Evolutionary conservation across 1,140 invertebrate genomes (phyloP).

Genomic region (Cotesia vestalis): DNA sequence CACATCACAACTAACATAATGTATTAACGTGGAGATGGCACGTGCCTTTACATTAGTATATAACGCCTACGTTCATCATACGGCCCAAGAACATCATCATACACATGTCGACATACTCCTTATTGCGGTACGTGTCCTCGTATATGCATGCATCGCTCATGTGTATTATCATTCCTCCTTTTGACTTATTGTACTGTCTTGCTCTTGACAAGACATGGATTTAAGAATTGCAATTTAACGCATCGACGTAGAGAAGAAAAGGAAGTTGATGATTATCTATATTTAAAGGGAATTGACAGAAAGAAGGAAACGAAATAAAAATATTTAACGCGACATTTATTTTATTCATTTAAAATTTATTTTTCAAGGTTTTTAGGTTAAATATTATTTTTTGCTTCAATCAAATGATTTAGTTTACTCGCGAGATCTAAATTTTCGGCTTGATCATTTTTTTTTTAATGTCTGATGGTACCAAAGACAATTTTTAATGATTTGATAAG

Average conservation of each 20-base stretch:
- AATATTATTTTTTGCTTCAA: no score
- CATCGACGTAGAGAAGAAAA: slow-evolving; percentile 53
- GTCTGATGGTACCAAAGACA: no score
- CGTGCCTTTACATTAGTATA: slow-evolving; percentile 48
- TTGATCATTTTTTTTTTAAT: no score
- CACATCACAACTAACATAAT: no score
- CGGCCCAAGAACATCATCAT: no score
- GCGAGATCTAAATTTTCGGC: no score
- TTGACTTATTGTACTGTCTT: no score
- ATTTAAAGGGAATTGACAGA: slow-evolving; percentile 38
- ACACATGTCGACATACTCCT: no score
- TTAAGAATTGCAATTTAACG: slow-evolving; percentile 61
- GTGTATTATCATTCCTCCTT: no score
- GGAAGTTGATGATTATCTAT: slow-evolving; percentile 57
- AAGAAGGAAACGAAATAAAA: slow-evolving; percentile 23
- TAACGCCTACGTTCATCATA: slow-evolving; percentile 60
- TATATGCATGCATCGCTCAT: slow-evolving; percentile 23
- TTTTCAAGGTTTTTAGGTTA: no score
- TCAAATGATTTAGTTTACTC: no score
- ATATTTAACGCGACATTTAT: background rate
- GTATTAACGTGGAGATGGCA: slow-evolving; percentile 43
- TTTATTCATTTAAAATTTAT: background rate
- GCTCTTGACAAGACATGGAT: slow-evolving; percentile 49
- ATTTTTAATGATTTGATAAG: no score
- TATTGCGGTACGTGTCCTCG: slow-evolving; percentile 1